Evolutionary conservation across 2,888 invertebrate genomes (phyloP).

Genomic region (Tetranychus piercei): DNA sequence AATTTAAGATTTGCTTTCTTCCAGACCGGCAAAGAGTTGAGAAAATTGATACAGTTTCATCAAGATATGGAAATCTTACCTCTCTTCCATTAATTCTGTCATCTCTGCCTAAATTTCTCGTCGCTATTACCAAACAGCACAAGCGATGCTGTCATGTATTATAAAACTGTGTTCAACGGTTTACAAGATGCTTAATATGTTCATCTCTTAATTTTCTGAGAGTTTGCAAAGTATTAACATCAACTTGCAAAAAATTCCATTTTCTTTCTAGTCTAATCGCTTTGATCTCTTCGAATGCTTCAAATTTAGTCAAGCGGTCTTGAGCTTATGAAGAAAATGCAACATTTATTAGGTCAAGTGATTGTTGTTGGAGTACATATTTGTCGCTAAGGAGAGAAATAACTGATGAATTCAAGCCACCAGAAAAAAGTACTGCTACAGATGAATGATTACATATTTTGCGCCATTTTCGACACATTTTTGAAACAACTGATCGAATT

Average conservation of each 20-base stretch:
- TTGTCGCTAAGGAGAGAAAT: constrained; percentile 59
- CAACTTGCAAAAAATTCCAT: constrained; percentile 53
- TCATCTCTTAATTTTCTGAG: constrained; percentile 33
- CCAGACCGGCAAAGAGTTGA: constrained; percentile 36
- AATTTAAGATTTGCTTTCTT: constrained; percentile 38
- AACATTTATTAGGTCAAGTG: constrained; percentile 84
- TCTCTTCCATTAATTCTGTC: constrained; percentile 58
- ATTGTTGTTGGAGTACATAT: constrained; percentile 41
- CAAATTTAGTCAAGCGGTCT: constrained; percentile 57
- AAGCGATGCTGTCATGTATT: constrained; percentile 90
- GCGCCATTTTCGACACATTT: not conserved
- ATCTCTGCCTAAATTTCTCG: constrained; percentile 80
- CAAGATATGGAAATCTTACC: constrained; percentile 44
- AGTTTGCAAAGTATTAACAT: constrained; percentile 28
- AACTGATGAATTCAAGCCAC: constrained; percentile 86
- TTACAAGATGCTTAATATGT: constrained; percentile 57
- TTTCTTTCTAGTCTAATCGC: constrained; percentile 48
- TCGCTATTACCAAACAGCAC: constrained; percentile 76
- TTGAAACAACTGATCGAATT: not conserved
- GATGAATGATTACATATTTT: constrained; percentile 20
- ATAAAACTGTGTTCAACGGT: constrained; percentile 69
- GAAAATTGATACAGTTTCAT: constrained; percentile 41
- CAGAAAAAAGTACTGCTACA: constrained; percentile 72
- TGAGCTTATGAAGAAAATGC: constrained; percentile 62
- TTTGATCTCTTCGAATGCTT: constrained; percentile 50